Percentiles rank a stretch among this genome's conserved stretches.
Evolutionary conservation across 1,140 invertebrate genomes (phyloP).

Genomic region (Ladona fulva): DNA sequence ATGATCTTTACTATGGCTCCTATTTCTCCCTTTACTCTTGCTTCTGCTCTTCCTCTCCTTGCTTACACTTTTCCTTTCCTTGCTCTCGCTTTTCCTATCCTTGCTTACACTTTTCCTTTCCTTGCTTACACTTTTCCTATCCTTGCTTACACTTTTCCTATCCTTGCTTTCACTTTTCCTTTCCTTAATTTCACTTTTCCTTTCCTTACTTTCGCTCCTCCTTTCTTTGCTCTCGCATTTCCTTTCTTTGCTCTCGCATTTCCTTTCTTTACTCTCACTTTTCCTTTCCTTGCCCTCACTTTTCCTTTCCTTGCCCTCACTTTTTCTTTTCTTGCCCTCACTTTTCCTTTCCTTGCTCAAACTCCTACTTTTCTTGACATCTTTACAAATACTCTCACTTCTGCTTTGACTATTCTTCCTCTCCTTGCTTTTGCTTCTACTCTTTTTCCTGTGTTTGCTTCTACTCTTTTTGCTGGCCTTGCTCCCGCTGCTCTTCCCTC

Average conservation of each 20-base stretch:
- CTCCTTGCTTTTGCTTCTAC: conserved; percentile 23
- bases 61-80: background rate
- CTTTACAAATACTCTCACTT: conserved; percentile 12
- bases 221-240: conserved; percentile 13
- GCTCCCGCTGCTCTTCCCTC: background rate
- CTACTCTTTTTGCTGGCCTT: conserved; percentile 15
- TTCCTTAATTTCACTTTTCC: background rate
- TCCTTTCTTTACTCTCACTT: background rate
- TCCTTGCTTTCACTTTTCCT: background rate
- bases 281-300: background rate
- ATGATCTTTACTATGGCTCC: conserved; percentile 25
- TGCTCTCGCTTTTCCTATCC: no score
- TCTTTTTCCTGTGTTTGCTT: conserved; percentile 23
- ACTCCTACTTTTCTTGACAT: background rate
- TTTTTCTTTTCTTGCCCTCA: background rate
- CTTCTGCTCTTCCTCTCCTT: conserved; percentile 12
- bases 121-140: background rate
- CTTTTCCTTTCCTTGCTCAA: background rate
- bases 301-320: background rate
- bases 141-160: background rate
- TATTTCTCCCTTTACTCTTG: conserved; percentile 12
- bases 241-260: background rate
- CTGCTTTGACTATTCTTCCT: conserved; percentile 15
- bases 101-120: conserved; percentile 2
- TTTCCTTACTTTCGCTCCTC: conserved; percentile 15